Evolutionary conservation across 2,888 invertebrate species (phyloP), one percentile per base, ranked within the genome.

Genomic region (Dichetophora obliterata): DNA sequence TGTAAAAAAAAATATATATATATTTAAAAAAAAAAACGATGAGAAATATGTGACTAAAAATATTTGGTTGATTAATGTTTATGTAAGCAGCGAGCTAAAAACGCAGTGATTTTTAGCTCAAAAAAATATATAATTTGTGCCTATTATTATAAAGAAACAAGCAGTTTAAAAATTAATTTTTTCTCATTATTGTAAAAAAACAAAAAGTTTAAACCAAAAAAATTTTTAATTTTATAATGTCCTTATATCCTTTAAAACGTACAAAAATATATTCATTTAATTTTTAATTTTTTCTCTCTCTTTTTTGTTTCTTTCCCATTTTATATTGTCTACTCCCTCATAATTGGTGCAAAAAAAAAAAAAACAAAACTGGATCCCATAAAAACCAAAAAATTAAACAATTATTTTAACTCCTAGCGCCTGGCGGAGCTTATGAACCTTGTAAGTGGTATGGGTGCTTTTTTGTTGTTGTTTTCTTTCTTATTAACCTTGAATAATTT

Each of bases 361-460:
- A 70, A 31, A 70, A n/a, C n/a, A n/a, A n/a, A n/a, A n/a, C n/a
- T 31, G 31, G 31, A 34, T n/a, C 50, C 9, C 31, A 27, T 22
- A 63, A 61, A n/a, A 59, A 61, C 8, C 48, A 78, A 80, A 81
- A 71, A 78, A 48, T 52, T 37, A 57, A 70, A 70, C 79, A 82
- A 81, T 52, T 78, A 82, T 80, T 82, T 83, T 83, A 82, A 82
- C 27, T 75, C 82, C 83, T 88, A 88, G 90, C 87, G 86, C 82
- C 85, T 85, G 88, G 86, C 84, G 90, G 89, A 89, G 83, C 85
- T 85, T 89, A 89, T 89, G 88, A 89, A 86, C 81, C 83, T 88
- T 84, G 90, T 89, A 89, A 89, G 89, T 89, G 89, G 88, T 90
- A 88, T 89, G 88, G 89, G 89, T 86, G 88, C 87, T 90, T 89